phyloP scores from a whole-genome alignment of 2,113 vertebrate species.

The Takifugu bimaculatus region DNA sequence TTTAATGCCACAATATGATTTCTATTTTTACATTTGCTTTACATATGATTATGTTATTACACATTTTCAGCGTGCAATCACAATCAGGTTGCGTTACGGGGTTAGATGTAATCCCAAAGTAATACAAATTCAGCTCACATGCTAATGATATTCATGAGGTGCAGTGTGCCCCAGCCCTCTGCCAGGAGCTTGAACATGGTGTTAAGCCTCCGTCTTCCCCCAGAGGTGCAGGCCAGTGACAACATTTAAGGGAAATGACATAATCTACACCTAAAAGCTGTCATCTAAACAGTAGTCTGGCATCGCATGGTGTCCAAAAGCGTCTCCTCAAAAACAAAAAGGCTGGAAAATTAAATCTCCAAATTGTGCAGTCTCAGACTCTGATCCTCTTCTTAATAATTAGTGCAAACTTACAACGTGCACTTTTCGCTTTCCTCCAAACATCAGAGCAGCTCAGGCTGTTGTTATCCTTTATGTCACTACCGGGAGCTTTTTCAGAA shows the following conservation, averaged over 20 bases:
- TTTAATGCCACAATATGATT: slow-evolving; percentile 61
- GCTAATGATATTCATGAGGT: slow-evolving; percentile 78
- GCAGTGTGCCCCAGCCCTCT: slow-evolving; percentile 50
- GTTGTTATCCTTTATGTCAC: slow-evolving; percentile 49
- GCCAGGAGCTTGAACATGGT: slow-evolving; percentile 59
- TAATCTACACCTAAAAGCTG: slow-evolving; percentile 48
- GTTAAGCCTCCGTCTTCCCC: slow-evolving; percentile 56
- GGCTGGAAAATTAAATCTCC: slow-evolving; percentile 3
- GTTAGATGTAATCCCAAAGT: slow-evolving; percentile 71
- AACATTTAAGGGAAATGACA: slow-evolving; percentile 54
- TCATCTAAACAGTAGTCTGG: slow-evolving; percentile 11
- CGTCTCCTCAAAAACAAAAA: neutral
- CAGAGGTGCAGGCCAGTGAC: slow-evolving; percentile 41
- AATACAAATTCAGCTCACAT: slow-evolving; percentile 65
- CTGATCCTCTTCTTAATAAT: neutral
- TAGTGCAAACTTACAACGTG: too few relatives aligned
- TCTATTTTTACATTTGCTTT: slow-evolving; percentile 72
- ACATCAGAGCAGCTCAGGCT: slow-evolving; percentile 37
- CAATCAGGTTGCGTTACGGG: slow-evolving; percentile 66
- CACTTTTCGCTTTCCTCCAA: neutral
- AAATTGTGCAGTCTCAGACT: neutral
- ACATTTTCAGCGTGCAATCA: slow-evolving; percentile 62
- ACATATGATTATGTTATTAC: slow-evolving; percentile 71
- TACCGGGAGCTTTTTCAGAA: slow-evolving; percentile 50
- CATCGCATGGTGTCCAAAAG: neutral